Percentiles rank a stretch among this genome's conserved stretches.
These are phyloP conservation scores for Chironomus riparius DNA, from an alignment of 2,888 invertebrate genomes.

Conservation along the genomic window DNA sequence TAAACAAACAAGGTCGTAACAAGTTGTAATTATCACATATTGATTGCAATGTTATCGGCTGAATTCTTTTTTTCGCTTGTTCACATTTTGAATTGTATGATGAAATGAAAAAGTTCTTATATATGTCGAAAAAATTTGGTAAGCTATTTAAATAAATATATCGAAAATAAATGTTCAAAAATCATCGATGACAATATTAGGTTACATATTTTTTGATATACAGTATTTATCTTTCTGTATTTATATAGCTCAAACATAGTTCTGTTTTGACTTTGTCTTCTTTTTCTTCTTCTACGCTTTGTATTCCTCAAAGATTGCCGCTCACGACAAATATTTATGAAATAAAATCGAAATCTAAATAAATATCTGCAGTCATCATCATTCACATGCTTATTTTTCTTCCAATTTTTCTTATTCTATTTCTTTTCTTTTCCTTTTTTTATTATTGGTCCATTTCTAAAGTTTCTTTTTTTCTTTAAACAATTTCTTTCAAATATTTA, in stretches of 20 bases:
- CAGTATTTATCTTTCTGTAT: background rate
- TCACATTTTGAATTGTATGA: background rate
- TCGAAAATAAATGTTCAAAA: too few relatives aligned
- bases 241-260: background rate
- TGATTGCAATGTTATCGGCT: background rate
- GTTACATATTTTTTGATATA: too few relatives aligned
- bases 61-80: background rate
- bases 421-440: background rate
- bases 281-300: conserved; percentile 1
- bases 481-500: background rate
- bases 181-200: background rate
- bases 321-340: conserved; percentile 16
- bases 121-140: too few relatives aligned
- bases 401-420: background rate
- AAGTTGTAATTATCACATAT: background rate
- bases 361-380: background rate
- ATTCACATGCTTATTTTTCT: background rate
- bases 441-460: background rate
- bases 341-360: conserved; percentile 20
- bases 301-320: conserved; percentile 6
- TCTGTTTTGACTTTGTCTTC: conserved; percentile 4
- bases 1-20: background rate
- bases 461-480: background rate
- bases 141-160: too few relatives aligned
- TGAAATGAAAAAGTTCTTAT: too few relatives aligned